Evolutionary conservation across 2,888 invertebrate genomes (phyloP).

Genomic region (Melanchra persicariae): DNA sequence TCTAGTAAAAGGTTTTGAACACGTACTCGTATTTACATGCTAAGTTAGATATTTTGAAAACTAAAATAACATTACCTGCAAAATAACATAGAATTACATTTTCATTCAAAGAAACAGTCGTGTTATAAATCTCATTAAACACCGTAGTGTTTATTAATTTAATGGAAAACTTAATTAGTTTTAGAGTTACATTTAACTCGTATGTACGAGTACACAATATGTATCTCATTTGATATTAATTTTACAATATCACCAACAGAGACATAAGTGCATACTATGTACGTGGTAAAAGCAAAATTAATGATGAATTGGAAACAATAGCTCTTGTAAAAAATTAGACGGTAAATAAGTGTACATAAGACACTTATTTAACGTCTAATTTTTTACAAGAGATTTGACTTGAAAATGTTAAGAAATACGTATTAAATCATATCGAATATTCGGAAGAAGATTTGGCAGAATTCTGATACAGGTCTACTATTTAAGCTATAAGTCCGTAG

Average conservation of each 20-base stretch:
- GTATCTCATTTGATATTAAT: neutral
- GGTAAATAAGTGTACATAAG: too few relatives aligned
- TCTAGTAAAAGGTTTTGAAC: neutral
- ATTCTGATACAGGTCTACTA: too few relatives aligned
- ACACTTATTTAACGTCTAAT: too few relatives aligned
- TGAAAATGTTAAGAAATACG: too few relatives aligned
- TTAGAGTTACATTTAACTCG: neutral
- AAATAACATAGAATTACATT: neutral
- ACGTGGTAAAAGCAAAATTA: neutral
- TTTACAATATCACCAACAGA: neutral
- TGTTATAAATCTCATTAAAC: constrained; percentile 6
- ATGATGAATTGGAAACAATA: neutral
- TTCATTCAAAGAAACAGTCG: neutral
- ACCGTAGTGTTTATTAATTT: neutral
- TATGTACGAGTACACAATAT: too few relatives aligned
- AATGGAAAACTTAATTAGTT: constrained; percentile 4
- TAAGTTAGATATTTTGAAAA: neutral
- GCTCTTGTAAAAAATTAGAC: neutral
- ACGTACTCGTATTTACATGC: neutral
- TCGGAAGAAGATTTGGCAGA: too few relatives aligned
- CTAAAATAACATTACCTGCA: neutral
- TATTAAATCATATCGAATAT: too few relatives aligned
- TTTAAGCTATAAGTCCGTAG: too few relatives aligned
- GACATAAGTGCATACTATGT: too few relatives aligned
- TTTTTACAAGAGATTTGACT: too few relatives aligned